A percentile compares a stretch with the other conserved stretches of the same genome.
phyloP scores from a whole-genome alignment of 2,797 vertebrate genomes.

The Cichlasoma orientale region DNA sequence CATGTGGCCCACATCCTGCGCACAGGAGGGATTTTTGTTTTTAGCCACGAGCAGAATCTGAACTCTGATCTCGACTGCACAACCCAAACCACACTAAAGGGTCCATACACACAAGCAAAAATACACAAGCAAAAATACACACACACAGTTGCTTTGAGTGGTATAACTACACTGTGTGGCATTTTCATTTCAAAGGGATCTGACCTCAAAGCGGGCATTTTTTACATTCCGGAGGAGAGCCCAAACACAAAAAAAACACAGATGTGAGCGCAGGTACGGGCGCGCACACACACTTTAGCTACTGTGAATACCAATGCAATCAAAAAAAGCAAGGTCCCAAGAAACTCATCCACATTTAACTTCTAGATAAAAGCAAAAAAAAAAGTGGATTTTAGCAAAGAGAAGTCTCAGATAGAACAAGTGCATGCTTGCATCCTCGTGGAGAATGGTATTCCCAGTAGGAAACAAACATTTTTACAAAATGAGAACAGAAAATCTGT shows the following conservation, averaged over 20 bases:
- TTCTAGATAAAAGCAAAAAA: slow-evolving; percentile 34
- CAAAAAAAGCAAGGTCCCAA: background rate
- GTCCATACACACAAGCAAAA: slow-evolving; percentile 29
- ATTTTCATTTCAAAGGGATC: slow-evolving; percentile 68
- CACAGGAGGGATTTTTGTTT: slow-evolving; percentile 49
- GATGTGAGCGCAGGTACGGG: slow-evolving; percentile 30
- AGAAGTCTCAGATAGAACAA: slow-evolving; percentile 27
- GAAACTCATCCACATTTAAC: slow-evolving; percentile 20
- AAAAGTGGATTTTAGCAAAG: slow-evolving; percentile 35
- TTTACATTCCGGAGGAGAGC: slow-evolving; percentile 61
- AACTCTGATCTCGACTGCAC: slow-evolving; percentile 54
- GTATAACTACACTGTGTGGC: slow-evolving; percentile 50
- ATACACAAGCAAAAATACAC: slow-evolving; percentile 9
- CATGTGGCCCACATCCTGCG: slow-evolving; percentile 51
- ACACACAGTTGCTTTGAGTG: slow-evolving; percentile 48
- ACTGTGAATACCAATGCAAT: slow-evolving; percentile 10
- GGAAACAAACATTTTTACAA: slow-evolving; percentile 64
- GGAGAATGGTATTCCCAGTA: slow-evolving; percentile 33
- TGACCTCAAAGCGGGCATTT: slow-evolving; percentile 53
- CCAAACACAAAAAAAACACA: slow-evolving; percentile 49
- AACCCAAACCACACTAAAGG: slow-evolving; percentile 18
- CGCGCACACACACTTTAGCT: slow-evolving; percentile 12
- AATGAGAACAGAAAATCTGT: slow-evolving; percentile 58
- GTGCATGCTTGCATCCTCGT: slow-evolving; percentile 17
- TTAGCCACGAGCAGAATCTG: slow-evolving; percentile 50